A percentile compares a stretch with the other conserved stretches of the same genome.
Evolutionary conservation across 2,797 vertebrate genomes (phyloP).

Genomic region (Artibeus jamaicensis): DNA sequence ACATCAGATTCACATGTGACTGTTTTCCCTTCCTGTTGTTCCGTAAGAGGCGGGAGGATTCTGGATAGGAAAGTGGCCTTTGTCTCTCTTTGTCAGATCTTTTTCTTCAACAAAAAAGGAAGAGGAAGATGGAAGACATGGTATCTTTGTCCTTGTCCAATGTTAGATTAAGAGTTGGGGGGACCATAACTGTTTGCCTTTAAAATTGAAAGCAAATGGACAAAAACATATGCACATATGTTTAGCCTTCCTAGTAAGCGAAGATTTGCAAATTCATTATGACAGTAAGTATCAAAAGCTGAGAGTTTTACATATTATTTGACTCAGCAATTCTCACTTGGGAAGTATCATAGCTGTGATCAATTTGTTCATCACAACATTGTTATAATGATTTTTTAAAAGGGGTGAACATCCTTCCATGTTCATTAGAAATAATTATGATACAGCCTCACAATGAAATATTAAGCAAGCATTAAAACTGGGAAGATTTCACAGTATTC

Average conservation of each 20-base stretch:
- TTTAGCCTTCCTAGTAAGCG: not conserved
- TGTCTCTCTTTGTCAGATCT: not conserved
- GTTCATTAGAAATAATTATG: not conserved
- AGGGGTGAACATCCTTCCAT: not conserved
- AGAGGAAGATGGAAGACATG: not conserved
- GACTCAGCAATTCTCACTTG: not conserved
- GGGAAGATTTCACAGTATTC: not conserved
- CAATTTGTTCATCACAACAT: not conserved
- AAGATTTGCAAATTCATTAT: not conserved
- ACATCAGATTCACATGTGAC: not conserved
- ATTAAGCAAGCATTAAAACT: conserved; percentile 29
- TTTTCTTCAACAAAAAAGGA: conserved; percentile 2
- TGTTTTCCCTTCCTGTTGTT: not conserved
- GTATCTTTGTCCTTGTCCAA: not conserved
- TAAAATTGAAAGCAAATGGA: not conserved
- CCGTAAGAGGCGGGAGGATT: not conserved
- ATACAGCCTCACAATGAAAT: not conserved
- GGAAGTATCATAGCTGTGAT: not conserved
- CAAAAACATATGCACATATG: not conserved
- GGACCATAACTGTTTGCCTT: not conserved
- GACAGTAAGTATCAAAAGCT: not conserved
- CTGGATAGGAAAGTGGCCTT: not conserved
- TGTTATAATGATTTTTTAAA: not conserved
- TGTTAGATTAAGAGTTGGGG: not conserved
- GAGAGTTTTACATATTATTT: not conserved